Base-by-base conservation (phyloP, 2,888 invertebrate genomes). In the Cataglyphis cursor region DNA sequence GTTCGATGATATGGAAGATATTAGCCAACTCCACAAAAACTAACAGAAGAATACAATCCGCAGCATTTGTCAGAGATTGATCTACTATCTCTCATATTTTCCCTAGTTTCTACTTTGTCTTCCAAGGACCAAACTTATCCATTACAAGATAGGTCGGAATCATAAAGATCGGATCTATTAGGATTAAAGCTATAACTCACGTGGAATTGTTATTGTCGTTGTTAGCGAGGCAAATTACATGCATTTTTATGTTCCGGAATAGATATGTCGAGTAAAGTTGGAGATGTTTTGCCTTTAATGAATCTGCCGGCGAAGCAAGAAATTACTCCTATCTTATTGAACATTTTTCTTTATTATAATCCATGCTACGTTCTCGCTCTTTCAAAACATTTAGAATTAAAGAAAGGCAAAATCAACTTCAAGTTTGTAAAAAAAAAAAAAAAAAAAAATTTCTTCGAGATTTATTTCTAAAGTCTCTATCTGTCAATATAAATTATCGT, bases 161-260 rank as follows among this genome's bases (percentile, higher is more conserved):
- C 78, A 41, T 80, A 80, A 78, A 70, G 15, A 15, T 9, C 8
- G 57, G 41, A 59, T 80, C 41, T 68, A 70, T 80, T 80, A 80
- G 70, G 78, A 80, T 70, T 70, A 80, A 78, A 57, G 44, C 41
- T 12, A 59, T 57, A 70, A 59, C 18, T 70, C 44, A 82, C 61
- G 21, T 57, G 24, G 21, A 82, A 82, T 82, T 68, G 66, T 66
- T 82, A 82, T 57, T 76, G 68, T 78, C 61, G 48, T 82, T 66
- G 68, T 76, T 82, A 82, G 57, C 59, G 54, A 65, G 21, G 73
- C 61, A 64, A 81, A 74, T 81, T 62, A 73, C 21, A n/a, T 64
- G 31, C n/a, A 70, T 74, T 81, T 81, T 81, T 81, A 62, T 74
- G 38, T 12, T 15, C 21, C 21, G n/a, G 35, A 31, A 28, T 54